Evolutionary conservation across 1,140 invertebrate genomes (phyloP).

Genomic region (Lepidurus apus): DNA sequence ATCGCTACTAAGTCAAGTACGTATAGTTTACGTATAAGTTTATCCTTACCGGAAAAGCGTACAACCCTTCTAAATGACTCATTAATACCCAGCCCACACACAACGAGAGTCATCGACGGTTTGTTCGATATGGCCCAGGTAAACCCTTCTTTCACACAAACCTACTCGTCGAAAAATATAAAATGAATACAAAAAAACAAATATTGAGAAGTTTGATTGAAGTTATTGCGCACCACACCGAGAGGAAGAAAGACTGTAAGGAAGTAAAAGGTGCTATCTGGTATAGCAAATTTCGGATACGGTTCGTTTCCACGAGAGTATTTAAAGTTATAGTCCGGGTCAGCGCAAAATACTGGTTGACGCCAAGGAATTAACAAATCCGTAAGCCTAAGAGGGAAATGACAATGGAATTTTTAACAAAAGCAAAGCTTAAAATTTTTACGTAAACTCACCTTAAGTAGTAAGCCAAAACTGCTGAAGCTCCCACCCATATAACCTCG

Average conservation of each 20-base stretch:
- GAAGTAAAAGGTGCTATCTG: conserved; percentile 5
- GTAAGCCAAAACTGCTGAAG: not conserved
- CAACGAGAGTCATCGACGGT: not conserved
- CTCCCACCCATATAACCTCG: not conserved
- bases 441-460: not conserved
- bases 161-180: not conserved
- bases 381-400: not conserved
- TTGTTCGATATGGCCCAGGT: not conserved
- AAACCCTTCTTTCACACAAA: not conserved
- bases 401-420: not conserved
- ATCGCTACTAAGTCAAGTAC: not conserved
- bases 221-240: not conserved
- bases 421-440: not conserved
- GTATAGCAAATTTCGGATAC: not conserved
- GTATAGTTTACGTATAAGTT: not conserved
- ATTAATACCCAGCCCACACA: not conserved
- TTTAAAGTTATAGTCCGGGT: not conserved
- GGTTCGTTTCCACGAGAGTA: not conserved
- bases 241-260: not conserved
- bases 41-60: not conserved
- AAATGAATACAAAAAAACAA: not conserved
- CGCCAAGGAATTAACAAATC: not conserved
- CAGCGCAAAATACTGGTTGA: not conserved
- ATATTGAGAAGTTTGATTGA: not conserved
- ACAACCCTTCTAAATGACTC: not conserved